Evolutionary conservation across 2,888 invertebrate species (phyloP), one percentile per base, ranked within the genome.

Genomic region (Drymonia ruficornis): DNA sequence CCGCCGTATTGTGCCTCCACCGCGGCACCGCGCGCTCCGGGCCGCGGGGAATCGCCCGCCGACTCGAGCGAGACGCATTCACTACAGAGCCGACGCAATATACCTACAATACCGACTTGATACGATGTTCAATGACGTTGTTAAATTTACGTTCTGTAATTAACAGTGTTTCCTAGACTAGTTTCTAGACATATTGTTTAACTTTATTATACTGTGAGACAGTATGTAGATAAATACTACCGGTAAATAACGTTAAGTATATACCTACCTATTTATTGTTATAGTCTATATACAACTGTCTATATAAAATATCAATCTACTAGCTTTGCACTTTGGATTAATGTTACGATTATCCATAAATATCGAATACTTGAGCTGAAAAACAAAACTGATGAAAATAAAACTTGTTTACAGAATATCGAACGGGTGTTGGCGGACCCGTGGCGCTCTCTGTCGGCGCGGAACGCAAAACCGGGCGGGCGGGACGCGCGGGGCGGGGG

Each of bases 331-430:
- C 7, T n/a, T n/a, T n/a, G n/a, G 28, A 31, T 9, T 3, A 31
- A 31, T 31, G 31, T 31, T 11, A 11, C 28, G 11, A 23, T 42
- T 31, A 34, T n/a, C 6, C n/a, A 28, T 28, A 16, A 49, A 15
- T 42, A 34, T 16, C n/a, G 8, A 9, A 15, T 9, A n/a, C 13
- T 61, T 52, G 50, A 65, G 55, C 72, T 78, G 81, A 83, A 85
- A 83, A 74, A 69, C 73, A 65, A 76, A 78, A 75, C 70, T 76
- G 74, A 81, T 87, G 85, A 88, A 88, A 89, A 87, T 85, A 84
- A 86, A 84, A 81, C 79, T 89, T 90, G 89, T 91, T 91, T 91
- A 91, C 91, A 91, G 91, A 80, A 89, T 91, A 92, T 91, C 84
- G 91, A 90, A 81, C 91, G 88, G 82, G 85, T 83, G 86, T 84